These are phyloP conservation scores for Bubo bubo DNA, from an alignment of 2,113 vertebrate species.

Conservation along the genomic window DNA sequence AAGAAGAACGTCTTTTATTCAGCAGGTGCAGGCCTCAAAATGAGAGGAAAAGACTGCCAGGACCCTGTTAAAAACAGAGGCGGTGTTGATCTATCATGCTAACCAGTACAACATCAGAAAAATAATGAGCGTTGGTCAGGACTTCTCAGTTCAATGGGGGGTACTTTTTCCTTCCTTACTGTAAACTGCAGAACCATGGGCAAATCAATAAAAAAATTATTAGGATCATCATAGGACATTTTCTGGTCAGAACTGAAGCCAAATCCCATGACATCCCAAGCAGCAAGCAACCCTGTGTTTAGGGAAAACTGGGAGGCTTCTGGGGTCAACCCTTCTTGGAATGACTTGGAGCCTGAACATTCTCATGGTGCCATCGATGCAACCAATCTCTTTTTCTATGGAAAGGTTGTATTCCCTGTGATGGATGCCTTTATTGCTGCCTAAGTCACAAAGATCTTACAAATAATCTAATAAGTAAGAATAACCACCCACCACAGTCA, in stretches of 20 bases:
- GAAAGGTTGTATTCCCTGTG: neutral
- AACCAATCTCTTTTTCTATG: neutral
- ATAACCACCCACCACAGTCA: neutral
- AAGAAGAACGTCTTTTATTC: fast-evolving
- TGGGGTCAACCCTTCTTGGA: neutral
- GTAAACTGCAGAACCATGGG: neutral
- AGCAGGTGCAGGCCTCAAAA: neutral
- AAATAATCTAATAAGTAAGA: neutral
- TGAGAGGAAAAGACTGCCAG: neutral
- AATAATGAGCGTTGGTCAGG: neutral
- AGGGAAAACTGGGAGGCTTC: neutral
- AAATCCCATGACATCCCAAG: neutral
- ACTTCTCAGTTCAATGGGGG: neutral
- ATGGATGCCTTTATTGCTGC: neutral
- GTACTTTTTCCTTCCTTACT: neutral
- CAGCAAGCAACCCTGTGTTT: neutral
- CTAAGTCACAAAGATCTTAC: neutral
- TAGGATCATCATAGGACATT: neutral
- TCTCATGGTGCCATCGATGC: neutral
- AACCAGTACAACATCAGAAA: neutral
- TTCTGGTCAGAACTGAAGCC: neutral
- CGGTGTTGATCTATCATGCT: too few relatives aligned
- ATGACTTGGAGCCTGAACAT: neutral
- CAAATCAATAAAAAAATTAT: neutral
- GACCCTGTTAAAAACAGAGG: neutral